Base-by-base conservation (phyloP, 2,797 vertebrate genomes). In the Sebastes vulpes region DNA sequence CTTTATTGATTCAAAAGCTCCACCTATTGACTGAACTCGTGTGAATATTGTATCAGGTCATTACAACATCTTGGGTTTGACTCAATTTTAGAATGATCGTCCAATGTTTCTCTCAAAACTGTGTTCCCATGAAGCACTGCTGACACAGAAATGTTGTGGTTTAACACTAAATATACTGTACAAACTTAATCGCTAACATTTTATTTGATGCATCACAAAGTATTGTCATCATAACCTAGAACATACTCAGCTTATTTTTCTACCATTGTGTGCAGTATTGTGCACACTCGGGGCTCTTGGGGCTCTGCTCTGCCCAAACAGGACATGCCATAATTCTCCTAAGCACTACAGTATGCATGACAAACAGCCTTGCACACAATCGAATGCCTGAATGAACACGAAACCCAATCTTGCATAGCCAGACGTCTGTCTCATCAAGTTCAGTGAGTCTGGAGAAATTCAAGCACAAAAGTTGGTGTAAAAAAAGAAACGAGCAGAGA, bases 381-480 rank as follows among this genome's bases (percentile, higher is more conserved):
- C 10, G 21, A 75, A 72, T 72, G 75, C 82, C 64, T 70, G 76
- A 72, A 61, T 76, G 79, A 88, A 79, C 73, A 80, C 20, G 6
- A 72, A 78, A 81, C 54, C 72, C 85, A 81, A 84, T 87, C 76
- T 80, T 76, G 60, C 79, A 53, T 54, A 58, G 69, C 77, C 82
- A 87, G 89, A 79, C 80, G 14, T 64, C 69, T 68, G 83, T 82
- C 85, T 84, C 81, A 65, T 83, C 65, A 64, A 76, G 77, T 82
- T 72, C 66, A 59, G 65, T 4, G 29, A 68, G 78, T 64, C 71
- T 72, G 76, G 70, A 68, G 65, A 77, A 50, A 61, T 35, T 54
- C 32, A 67, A 66, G 42, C 25, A 59, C 77, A 79, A 69, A 58
- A 80, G 61, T 21, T 61, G 42, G 31, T 76, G 61, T 9, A 18